These are phyloP conservation scores for Ardeotis arabs DNA, from an alignment of 2,113 vertebrate genomes.

Conservation along the genomic window DNA sequence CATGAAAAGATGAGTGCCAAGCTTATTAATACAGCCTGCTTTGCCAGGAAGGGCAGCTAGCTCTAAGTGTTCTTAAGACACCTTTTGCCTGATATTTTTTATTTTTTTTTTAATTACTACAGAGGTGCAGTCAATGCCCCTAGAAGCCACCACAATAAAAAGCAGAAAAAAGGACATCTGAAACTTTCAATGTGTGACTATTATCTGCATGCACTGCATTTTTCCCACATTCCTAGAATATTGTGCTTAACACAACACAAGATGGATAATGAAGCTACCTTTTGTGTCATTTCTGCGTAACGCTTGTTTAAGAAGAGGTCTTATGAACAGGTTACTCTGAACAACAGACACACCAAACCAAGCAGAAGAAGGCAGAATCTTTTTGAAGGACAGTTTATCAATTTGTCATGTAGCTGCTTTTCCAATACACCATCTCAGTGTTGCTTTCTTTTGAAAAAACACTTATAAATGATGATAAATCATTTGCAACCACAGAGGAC, in stretches of 20 bases:
- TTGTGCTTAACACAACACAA: not conserved
- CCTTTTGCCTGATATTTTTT: not conserved
- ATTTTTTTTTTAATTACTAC: not conserved
- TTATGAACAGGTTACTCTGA: not conserved
- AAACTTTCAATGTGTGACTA: not conserved
- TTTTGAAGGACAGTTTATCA: not conserved
- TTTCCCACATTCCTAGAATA: not conserved
- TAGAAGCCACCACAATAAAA: not conserved
- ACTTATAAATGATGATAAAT: not conserved
- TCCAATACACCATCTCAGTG: not conserved
- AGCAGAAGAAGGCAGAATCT: not conserved
- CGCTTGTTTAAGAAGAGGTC: not conserved
- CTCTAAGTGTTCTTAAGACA: not conserved
- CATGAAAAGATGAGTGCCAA: conserved; percentile 42
- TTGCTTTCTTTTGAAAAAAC: not conserved
- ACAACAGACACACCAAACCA: not conserved
- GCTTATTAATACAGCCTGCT: not conserved
- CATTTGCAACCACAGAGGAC: not conserved
- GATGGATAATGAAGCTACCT: not conserved
- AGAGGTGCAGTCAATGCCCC: not conserved
- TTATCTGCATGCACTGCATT: not conserved
- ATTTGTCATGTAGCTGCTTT: not conserved
- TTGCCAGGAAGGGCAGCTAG: not conserved
- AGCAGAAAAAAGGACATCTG: not conserved
- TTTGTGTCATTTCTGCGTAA: not conserved